A percentile compares a stretch with the other conserved stretches of the same genome.
These are phyloP conservation scores for Helicolenus hilgendorfi DNA, from an alignment of 2,797 vertebrate genomes.

Conservation along the genomic window DNA sequence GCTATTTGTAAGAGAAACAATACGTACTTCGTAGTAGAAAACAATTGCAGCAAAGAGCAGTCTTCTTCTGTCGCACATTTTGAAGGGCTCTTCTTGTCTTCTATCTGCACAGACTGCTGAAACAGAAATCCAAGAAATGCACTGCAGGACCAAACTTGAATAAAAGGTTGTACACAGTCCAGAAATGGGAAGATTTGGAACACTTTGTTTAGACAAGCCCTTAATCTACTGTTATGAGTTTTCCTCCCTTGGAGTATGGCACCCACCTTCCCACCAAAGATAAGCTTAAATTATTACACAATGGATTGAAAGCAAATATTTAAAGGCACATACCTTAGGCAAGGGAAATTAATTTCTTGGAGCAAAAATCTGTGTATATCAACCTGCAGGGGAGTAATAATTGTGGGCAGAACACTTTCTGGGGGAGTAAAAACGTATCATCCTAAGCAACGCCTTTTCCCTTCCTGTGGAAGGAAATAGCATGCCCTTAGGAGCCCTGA, in stretches of 20 bases:
- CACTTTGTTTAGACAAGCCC: constrained; percentile 23
- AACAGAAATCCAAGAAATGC: not conserved
- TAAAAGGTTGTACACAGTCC: not conserved
- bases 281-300: not conserved
- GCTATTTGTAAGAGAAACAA: not conserved
- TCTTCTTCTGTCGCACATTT: constrained; percentile 53
- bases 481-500: not conserved
- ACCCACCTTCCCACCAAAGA: not conserved
- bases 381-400: not conserved
- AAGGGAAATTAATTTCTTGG: not conserved
- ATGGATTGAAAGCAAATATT: constrained; percentile 7
- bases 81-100: constrained; percentile 2
- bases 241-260: not conserved
- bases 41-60: constrained; percentile 27
- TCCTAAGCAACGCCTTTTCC: constrained; percentile 20
- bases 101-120: not conserved
- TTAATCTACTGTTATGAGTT: not conserved
- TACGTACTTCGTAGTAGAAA: constrained; percentile 57
- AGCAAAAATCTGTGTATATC: not conserved
- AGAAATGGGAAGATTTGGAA: not conserved
- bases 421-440: constrained; percentile 44
- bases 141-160: constrained; percentile 28
- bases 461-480: constrained; percentile 76
- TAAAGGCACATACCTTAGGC: constrained; percentile 39
- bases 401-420: not conserved